Evolutionary conservation across 1,140 invertebrate genomes (phyloP), one percentile per base, ranked within the genome.

Genomic region (Drosophila willistoni): DNA sequence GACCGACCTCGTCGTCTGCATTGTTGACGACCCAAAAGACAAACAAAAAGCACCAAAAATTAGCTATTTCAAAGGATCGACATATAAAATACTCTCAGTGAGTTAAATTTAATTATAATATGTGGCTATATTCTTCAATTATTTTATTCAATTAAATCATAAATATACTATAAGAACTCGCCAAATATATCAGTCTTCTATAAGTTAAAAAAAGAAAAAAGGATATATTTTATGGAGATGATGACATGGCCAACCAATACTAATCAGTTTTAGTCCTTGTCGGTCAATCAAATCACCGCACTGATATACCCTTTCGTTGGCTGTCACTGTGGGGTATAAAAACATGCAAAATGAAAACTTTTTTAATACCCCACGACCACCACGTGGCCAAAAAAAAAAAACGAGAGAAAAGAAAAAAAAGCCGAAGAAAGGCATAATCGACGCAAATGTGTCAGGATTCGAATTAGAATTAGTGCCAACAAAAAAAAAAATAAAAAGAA

Each of bases 341-440:
- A 60, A 39, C 44, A 51, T 51, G 56, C 56, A 70, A 76, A 76
- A 70, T 76, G 66, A 76, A 76, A 76, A 76, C 73, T 76, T 76
- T 76, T 76, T 76, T 76, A 76, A 76, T 76, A 76, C 73, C 73
- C 73, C 57, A 44, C 68, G 64, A 41, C 71, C 71, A 56, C 51
- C 39, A 44, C 57, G 67, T 61, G 54, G 36, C 54, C 44, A 51
- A 75, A 41, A 55, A 25, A 64, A 73, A 73, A 7, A 75, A 34
- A 55, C 17, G 64, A 72, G 64, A 12, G 51, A 44, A 14, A 44
- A 2, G 4, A n/a, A n/a, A 44, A 44, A 44, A 33, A 56, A 33
- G 1, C 29, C 9, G 13, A 56, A 56, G 25, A 56, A 61, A 54
- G 51, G 25, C 68, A 64, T 75, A 54, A 54, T 44, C 66, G 55